Conservation (phyloP, 2,113 vertebrate genomes). For the Bambusicola thoracicus region DNA sequence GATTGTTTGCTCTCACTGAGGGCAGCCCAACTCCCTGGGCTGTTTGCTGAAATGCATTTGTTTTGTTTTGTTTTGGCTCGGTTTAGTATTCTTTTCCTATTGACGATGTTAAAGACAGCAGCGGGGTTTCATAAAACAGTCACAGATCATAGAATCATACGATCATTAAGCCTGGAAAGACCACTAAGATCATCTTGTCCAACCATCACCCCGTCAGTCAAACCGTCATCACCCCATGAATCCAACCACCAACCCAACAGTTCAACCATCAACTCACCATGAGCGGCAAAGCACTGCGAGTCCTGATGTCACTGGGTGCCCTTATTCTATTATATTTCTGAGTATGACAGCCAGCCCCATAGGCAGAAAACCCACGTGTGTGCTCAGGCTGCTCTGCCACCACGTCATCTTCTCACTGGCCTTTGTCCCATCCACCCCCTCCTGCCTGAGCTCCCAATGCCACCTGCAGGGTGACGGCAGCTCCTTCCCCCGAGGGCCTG, state of each 20-base stretch:
- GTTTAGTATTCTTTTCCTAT: not conserved
- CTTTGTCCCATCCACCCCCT: not conserved
- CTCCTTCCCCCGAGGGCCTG: not conserved
- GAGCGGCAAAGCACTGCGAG: not conserved
- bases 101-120: not conserved
- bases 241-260: too few species aligned
- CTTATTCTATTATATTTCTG: not conserved
- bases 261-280: too few species aligned
- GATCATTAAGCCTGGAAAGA: too few species aligned
- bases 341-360: not conserved
- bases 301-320: not conserved
- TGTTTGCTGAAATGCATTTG: conserved; percentile 50
- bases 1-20: conserved; percentile 45
- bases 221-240: too few species aligned
- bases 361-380: not conserved
- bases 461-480: not conserved
- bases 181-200: too few species aligned
- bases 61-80: not conserved
- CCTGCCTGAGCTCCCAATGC: not conserved
- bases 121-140: not conserved
- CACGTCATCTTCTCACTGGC: not conserved
- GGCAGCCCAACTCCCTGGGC: conserved; percentile 20
- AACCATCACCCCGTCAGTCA: too few species aligned
- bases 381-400: not conserved
- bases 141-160: too few species aligned